Evolutionary conservation across 2,113 vertebrate genomes (phyloP).

Genomic region (Neoarius graeffei): DNA sequence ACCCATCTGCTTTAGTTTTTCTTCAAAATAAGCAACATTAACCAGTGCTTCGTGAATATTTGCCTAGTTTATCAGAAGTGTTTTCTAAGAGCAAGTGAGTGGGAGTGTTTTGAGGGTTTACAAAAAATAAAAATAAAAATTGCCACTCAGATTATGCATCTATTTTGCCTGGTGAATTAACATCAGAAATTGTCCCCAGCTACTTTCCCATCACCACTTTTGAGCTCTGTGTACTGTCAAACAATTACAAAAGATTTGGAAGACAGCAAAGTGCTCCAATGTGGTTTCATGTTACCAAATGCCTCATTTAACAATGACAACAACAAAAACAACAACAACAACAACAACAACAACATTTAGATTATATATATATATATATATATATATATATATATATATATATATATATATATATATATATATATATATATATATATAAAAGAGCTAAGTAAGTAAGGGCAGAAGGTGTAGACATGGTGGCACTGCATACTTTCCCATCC

Average conservation of each 20-base stretch:
- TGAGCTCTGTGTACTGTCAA: not conserved
- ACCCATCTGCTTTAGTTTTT: constrained; percentile 17
- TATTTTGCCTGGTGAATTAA: not conserved
- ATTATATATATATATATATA: no score
- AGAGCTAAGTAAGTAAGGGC: not conserved
- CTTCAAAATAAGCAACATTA: not conserved
- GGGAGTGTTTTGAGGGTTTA: not conserved
- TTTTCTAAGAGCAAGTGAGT: not conserved
- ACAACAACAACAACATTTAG: no score
- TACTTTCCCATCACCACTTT: constrained; percentile 11
- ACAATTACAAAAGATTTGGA: not conserved
- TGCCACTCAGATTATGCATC: not conserved
- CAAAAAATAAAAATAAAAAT: not conserved
- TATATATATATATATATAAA: no score
- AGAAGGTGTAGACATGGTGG: not conserved
- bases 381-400: no score
- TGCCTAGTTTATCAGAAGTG: not conserved
- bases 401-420: no score
- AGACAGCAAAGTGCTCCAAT: constrained; percentile 10
- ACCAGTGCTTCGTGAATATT: constrained; percentile 11
- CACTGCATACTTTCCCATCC: not conserved
- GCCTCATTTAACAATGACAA: not conserved
- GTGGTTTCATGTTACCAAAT: constrained; percentile 1
- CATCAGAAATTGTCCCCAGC: not conserved
- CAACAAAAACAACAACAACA: no score